Base-by-base conservation (phyloP, 2,113 vertebrate species). In the Hemibagrus wyckioides region DNA sequence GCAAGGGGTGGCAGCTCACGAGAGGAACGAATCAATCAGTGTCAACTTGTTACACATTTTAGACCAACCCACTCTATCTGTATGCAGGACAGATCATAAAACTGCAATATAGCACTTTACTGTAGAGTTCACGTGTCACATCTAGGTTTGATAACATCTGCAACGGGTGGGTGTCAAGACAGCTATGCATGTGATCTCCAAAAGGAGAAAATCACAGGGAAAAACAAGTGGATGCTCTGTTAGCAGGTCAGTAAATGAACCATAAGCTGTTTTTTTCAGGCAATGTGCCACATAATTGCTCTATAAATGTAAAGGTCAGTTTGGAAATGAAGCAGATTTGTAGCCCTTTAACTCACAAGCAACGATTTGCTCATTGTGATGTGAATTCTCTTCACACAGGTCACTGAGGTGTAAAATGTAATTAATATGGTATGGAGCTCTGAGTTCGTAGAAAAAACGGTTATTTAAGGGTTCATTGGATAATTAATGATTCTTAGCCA, bases 291-390 rank as follows among this genome's bases (percentile, higher is more conserved):
- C 61, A 84, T 84, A 84, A 84, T 75, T 84, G 30, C 65, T 33
- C 48, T 81, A 79, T 63, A 80, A 80, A 84, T 25, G 63, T 69
- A 84, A 85, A 80, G 87, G 63, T 79, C 82, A 89, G 19, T 77
- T 67, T 65, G 48, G 54, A 33, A 2, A 44, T 80, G 61, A 61
- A 57, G 79, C 14, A 73, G 57, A 44, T 61, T n/a, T 86, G 30
- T 36, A 54, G 59, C n/a, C 59, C 81, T 87, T 87, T 77, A 87
- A 21, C 36, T 17, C 63, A 8, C 25, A 36, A 17, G 36, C 21
- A 59, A 59, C 39, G 17, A 80, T 85, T 61, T 44, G 50, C 23
- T 65, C 4, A 41, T 30, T 41, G 52, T 28, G 21, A 65, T 54
- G 69, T 77, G 17, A 77, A 83, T 44, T 79, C 25, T 52, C 50